phyloP scores from a whole-genome alignment of 1,140 invertebrate genomes.

The Drosophila parvula region DNA sequence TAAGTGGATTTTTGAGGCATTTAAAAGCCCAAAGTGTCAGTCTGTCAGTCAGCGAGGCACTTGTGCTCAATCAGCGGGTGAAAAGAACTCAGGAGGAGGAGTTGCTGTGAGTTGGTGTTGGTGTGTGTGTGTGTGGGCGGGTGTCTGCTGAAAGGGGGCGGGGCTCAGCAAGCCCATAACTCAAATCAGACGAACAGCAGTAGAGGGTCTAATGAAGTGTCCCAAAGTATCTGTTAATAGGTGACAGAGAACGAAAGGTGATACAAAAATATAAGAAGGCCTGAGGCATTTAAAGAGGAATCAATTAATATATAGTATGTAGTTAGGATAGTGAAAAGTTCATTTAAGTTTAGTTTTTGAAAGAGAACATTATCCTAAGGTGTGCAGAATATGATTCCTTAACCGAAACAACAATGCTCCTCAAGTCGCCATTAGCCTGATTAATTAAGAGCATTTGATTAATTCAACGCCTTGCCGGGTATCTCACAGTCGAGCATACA shows the following conservation, averaged over 20 bases:
- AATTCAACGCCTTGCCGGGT: too few relatives aligned
- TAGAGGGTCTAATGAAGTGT: slow-evolving; percentile 71
- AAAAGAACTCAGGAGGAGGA: background rate
- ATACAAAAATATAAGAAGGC: background rate
- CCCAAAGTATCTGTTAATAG: slow-evolving; percentile 79
- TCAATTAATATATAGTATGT: background rate
- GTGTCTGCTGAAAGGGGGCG: slow-evolving; percentile 22
- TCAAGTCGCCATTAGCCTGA: background rate
- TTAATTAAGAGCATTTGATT: too few relatives aligned
- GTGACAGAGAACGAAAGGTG: background rate
- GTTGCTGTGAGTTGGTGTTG: background rate
- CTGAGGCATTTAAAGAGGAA: background rate
- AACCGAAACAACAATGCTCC: too few relatives aligned
- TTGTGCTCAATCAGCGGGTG: slow-evolving; percentile 75
- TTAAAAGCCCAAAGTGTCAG: slow-evolving; percentile 80
- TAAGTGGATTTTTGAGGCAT: slow-evolving; percentile 51
- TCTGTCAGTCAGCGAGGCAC: slow-evolving; percentile 73
- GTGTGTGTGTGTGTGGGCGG: slow-evolving; percentile 50
- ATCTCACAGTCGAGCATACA: background rate
- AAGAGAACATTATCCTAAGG: too few relatives aligned
- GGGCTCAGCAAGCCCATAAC: slow-evolving; percentile 56
- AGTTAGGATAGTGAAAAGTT: too few relatives aligned
- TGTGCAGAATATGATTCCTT: background rate
- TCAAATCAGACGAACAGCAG: slow-evolving; percentile 55
- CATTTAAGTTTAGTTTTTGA: background rate